Evolutionary conservation across 2,888 invertebrate genomes (phyloP).

Genomic region (Proisotoma minuta): DNA sequence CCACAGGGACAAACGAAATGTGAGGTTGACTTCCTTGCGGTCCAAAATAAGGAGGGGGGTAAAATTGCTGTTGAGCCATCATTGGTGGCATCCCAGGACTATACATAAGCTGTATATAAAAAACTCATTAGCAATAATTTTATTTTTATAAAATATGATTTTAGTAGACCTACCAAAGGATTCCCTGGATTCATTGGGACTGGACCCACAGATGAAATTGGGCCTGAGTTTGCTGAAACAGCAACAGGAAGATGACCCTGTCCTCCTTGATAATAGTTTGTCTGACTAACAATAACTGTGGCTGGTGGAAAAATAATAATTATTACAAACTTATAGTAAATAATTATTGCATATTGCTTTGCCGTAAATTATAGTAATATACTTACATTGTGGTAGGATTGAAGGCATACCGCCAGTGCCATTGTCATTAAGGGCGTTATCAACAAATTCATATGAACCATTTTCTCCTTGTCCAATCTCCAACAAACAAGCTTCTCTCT

Average conservation of each 20-base stretch:
- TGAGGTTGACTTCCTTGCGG: constrained; percentile 32
- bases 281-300: constrained; percentile 16
- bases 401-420: not conserved
- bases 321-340: not conserved
- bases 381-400: constrained; percentile 5
- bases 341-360: not conserved
- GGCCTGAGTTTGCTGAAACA: constrained; percentile 27
- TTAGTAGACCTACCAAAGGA: constrained; percentile 23
- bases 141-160: not conserved
- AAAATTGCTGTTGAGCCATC: constrained; percentile 32
- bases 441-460: not conserved
- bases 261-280: constrained; percentile 21
- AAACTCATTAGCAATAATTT: not conserved
- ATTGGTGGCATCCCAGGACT: constrained; percentile 35
- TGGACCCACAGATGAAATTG: constrained; percentile 17
- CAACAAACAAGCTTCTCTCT: not conserved
- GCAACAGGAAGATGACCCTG: constrained; percentile 35
- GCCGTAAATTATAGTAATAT: not conserved
- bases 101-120: constrained; percentile 23
- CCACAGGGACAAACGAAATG: constrained; percentile 27
- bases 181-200: constrained; percentile 25
- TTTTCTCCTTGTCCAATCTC: constrained; percentile 9
- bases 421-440: not conserved
- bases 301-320: not conserved
- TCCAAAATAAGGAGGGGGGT: constrained; percentile 28